A percentile compares a stretch with the other conserved stretches of the same genome.
Conservation (phyloP, 1,140 invertebrate genomes). For the Drosophila pandora region DNA sequence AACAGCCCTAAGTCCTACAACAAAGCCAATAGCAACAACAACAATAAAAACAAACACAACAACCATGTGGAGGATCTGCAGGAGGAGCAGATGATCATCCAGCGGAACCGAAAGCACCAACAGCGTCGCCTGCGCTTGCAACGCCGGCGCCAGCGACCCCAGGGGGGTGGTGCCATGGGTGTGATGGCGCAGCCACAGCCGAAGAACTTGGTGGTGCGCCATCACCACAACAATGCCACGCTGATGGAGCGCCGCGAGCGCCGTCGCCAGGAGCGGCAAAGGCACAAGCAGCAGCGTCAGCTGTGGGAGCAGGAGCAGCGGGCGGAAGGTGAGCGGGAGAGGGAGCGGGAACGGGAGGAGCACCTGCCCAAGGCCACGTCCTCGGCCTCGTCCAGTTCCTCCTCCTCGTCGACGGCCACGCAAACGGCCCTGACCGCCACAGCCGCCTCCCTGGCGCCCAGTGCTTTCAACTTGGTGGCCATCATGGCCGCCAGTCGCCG, state of each 20-base stretch:
- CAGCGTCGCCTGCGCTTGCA: slow-evolving; percentile 20
- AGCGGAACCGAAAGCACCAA: slow-evolving; percentile 23
- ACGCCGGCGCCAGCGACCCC: slow-evolving; percentile 25
- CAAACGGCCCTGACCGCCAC: slow-evolving; percentile 66
- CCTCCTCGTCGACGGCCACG: slow-evolving; percentile 49
- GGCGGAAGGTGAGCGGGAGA: slow-evolving; percentile 6
- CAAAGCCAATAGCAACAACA: slow-evolving; percentile 57
- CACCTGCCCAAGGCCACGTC: slow-evolving; percentile 64
- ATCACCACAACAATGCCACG: slow-evolving; percentile 76
- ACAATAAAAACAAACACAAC: slow-evolving; percentile 7
- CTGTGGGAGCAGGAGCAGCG: slow-evolving; percentile 33
- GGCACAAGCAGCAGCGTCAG: slow-evolving; percentile 40
- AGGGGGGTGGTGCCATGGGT: slow-evolving; percentile 26
- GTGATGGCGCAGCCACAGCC: slow-evolving; percentile 61
- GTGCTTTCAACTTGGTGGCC: slow-evolving; percentile 74
- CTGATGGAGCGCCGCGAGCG: slow-evolving; percentile 49
- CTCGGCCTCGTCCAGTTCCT: slow-evolving; percentile 63
- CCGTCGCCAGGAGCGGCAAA: slow-evolving; percentile 52
- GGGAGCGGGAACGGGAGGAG: slow-evolving; percentile 24
- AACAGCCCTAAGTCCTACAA: slow-evolving; percentile 66
- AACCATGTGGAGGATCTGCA: slow-evolving; percentile 30
- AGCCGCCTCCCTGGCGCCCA: slow-evolving; percentile 72
- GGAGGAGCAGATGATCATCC: slow-evolving; percentile 40
- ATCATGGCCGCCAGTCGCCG: slow-evolving; percentile 75
- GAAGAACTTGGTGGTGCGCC: slow-evolving; percentile 69